Percentiles rank a stretch among this genome's conserved stretches.
Evolutionary conservation across 1,140 invertebrate species (phyloP).

Genomic region (Lithobius niger): DNA sequence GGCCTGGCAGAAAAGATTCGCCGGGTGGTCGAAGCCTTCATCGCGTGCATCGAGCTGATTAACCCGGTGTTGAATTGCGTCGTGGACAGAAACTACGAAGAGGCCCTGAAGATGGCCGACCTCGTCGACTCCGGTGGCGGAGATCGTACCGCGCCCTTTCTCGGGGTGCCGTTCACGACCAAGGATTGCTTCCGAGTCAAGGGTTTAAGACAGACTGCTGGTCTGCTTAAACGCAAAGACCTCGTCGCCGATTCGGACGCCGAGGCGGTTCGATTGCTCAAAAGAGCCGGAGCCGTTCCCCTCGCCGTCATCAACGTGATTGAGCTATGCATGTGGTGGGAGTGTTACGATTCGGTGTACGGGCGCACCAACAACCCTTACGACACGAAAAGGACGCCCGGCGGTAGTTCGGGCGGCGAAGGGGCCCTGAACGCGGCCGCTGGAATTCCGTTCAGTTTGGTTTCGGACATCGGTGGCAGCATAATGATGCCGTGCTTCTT

Average conservation of each 20-base stretch:
- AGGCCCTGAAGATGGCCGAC: conserved; percentile 56
- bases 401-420: conserved; percentile 47
- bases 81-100: conserved; percentile 57
- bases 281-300: conserved; percentile 55
- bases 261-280: conserved; percentile 42
- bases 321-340: conserved; percentile 71
- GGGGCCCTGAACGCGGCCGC: conserved; percentile 52
- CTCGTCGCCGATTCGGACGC: conserved; percentile 49
- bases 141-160: conserved; percentile 51
- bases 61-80: conserved; percentile 68
- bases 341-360: conserved; percentile 75
- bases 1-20: too few species aligned
- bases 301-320: conserved; percentile 67
- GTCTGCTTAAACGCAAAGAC: conserved; percentile 19
- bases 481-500: conserved; percentile 90
- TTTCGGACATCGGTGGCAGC: conserved; percentile 91
- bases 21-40: conserved; percentile 64
- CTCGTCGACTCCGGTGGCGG: conserved; percentile 52
- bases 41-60: conserved; percentile 61
- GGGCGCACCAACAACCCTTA: conserved; percentile 80
- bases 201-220: too few species aligned
- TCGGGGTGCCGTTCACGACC: conserved; percentile 74
- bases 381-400: conserved; percentile 64
- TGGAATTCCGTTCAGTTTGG: conserved; percentile 70
- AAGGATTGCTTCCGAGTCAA: conserved; percentile 56